These are phyloP conservation scores for Lordiphosa andalusiaca DNA, from an alignment of 2,888 invertebrate species.

Conservation along the genomic window DNA sequence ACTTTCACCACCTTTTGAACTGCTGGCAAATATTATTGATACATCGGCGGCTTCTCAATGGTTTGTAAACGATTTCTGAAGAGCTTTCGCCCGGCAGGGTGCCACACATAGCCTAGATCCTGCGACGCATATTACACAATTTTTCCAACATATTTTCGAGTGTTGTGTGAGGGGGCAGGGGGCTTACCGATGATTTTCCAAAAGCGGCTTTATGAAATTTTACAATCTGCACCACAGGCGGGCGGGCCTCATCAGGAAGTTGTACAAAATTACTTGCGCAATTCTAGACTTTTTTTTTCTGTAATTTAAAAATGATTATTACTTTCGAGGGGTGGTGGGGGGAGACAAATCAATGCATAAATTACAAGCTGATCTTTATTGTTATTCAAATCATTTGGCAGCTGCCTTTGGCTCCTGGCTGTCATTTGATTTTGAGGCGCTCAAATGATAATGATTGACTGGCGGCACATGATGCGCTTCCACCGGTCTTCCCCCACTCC, in stretches of 20 bases:
- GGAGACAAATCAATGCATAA: constrained; percentile 68
- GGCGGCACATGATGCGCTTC: constrained; percentile 10
- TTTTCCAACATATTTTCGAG: constrained; percentile 71
- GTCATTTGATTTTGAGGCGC: constrained; percentile 29
- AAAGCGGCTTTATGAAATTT: constrained; percentile 54
- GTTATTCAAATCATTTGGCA: constrained; percentile 77
- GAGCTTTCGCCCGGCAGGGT: constrained; percentile 43
- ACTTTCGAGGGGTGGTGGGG: constrained; percentile 27
- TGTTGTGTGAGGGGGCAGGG: constrained; percentile 40
- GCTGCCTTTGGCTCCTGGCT: constrained; percentile 19
- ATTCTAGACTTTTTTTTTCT: constrained; percentile 31
- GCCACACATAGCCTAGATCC: constrained; percentile 29
- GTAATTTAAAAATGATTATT: constrained; percentile 71
- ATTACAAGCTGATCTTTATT: constrained; percentile 74
- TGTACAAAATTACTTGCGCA: constrained; percentile 57
- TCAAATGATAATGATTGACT: constrained; percentile 68
- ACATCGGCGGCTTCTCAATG: constrained; percentile 71
- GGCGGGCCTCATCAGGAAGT: constrained; percentile 48
- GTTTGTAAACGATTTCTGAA: constrained; percentile 64
- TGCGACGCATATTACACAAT: constrained; percentile 62
- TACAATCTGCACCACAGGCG: constrained; percentile 64
- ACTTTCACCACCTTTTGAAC: constrained; percentile 68
- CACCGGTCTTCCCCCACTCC: constrained; percentile 16
- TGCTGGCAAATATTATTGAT: constrained; percentile 66
- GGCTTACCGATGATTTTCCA: constrained; percentile 61